phyloP scores from a whole-genome alignment of 2,113 vertebrate species.

The Limnothrissa miodon region DNA sequence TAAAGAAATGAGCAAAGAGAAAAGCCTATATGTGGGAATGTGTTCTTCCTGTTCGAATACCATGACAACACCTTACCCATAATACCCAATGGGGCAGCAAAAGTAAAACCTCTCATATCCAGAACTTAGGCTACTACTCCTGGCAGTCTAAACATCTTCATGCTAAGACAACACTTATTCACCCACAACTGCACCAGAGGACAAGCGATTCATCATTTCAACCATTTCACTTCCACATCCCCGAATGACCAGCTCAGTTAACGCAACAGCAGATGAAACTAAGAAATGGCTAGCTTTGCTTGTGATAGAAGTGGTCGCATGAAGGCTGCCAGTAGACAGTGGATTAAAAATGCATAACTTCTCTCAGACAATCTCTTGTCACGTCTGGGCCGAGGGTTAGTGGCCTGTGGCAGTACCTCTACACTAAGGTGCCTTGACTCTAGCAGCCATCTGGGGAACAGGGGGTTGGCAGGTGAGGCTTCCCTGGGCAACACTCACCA shows the following conservation, averaged over 20 bases:
- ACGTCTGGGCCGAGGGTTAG: not conserved
- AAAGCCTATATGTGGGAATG: not conserved
- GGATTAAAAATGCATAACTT: slow-evolving; percentile 41
- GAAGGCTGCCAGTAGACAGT: slow-evolving; percentile 23
- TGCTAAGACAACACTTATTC: not conserved
- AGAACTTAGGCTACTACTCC: not conserved
- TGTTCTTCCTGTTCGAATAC: not conserved
- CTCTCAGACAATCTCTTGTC: slow-evolving; percentile 35
- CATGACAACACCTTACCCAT: not conserved
- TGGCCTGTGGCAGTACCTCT: not conserved
- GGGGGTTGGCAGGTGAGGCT: too few species aligned
- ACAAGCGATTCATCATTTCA: not conserved
- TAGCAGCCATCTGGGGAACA: not conserved
- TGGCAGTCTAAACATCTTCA: not conserved
- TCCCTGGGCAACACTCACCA: too few species aligned
- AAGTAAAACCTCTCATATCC: not conserved
- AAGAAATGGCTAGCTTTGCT: too few species aligned
- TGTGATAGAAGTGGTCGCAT: not conserved
- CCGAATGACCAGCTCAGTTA: not conserved
- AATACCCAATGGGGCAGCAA: not conserved
- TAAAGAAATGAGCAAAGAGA: not conserved
- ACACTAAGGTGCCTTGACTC: not conserved
- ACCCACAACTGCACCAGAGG: not conserved
- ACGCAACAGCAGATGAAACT: too few species aligned
- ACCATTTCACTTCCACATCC: not conserved